Evolutionary conservation across 2,888 invertebrate species (phyloP).

Genomic region (Trimorus sp.): DNA sequence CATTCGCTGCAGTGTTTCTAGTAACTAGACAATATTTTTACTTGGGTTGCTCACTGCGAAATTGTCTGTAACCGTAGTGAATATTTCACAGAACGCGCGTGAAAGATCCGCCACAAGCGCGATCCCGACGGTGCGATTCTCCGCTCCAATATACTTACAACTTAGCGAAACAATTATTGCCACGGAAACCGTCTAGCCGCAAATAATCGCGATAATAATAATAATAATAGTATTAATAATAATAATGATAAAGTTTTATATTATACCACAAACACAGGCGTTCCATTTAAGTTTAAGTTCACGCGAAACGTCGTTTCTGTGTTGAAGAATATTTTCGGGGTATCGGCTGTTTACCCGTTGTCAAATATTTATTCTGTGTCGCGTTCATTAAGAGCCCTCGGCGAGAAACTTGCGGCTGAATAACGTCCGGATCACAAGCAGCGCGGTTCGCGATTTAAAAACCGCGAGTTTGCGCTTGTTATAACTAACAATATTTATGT

Average conservation of each 20-base stretch:
- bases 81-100: constrained; percentile 42
- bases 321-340: constrained; percentile 23
- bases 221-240: constrained; percentile 44
- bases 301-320: constrained; percentile 5
- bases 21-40: constrained; percentile 18
- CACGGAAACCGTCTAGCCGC: constrained; percentile 37
- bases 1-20: constrained; percentile 8
- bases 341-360: not conserved
- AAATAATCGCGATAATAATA: constrained; percentile 47
- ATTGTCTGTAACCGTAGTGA: constrained; percentile 46
- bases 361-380: constrained; percentile 22
- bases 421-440: not conserved
- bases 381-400: constrained; percentile 9
- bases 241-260: constrained; percentile 34
- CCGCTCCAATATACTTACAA: constrained; percentile 43
- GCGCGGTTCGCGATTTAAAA: too few species aligned
- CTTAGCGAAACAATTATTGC: constrained; percentile 54
- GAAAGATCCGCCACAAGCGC: constrained; percentile 37
- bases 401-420: not conserved
- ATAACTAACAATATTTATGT: too few species aligned
- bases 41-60: constrained; percentile 35
- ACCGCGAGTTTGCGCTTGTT: too few species aligned
- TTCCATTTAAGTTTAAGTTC: constrained; percentile 46
- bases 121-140: constrained; percentile 45
- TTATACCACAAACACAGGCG: constrained; percentile 29